Conservation (phyloP, 2,113 vertebrate genomes). For the Campylomormyrus numenius region DNA sequence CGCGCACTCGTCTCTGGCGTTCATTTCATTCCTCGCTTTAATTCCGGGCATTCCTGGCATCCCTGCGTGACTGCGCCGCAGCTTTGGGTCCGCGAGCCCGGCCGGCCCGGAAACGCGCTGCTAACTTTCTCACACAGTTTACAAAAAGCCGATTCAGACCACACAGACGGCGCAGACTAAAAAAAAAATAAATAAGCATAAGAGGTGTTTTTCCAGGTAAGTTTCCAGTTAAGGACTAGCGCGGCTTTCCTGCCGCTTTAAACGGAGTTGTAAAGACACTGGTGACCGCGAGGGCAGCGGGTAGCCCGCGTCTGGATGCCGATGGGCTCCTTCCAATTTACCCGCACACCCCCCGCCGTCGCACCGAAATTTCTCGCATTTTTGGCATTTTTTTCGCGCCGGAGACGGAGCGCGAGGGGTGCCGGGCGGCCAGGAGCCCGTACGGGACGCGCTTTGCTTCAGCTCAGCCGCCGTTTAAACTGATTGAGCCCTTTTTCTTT, state of each 20-base stretch:
- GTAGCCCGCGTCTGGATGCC: slow-evolving; percentile 10
- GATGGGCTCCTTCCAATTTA: slow-evolving; percentile 16
- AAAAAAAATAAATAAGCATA: slow-evolving; percentile 42
- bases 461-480: neutral
- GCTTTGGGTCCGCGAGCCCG: slow-evolving; percentile 58
- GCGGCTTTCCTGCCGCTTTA: neutral
- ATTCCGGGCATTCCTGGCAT: slow-evolving; percentile 96
- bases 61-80: slow-evolving; percentile 70
- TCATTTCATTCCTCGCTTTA: slow-evolving; percentile 97
- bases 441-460: neutral
- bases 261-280: neutral
- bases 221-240: slow-evolving; percentile 39
- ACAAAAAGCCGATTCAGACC: slow-evolving; percentile 13
- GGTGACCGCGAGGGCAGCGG: neutral
- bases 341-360: slow-evolving; percentile 22
- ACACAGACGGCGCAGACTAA: slow-evolving; percentile 22
- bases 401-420: slow-evolving; percentile 50
- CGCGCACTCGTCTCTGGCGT: slow-evolving; percentile 79
- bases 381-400: slow-evolving; percentile 45
- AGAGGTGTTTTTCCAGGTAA: slow-evolving; percentile 56
- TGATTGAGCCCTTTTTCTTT: neutral
- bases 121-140: slow-evolving; percentile 29
- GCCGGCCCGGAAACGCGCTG: slow-evolving; percentile 24
- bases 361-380: slow-evolving; percentile 44
- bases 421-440: slow-evolving; percentile 32